Evolutionary conservation across 2,797 vertebrate genomes (phyloP).

Genomic region (Aldrovandia affinis): DNA sequence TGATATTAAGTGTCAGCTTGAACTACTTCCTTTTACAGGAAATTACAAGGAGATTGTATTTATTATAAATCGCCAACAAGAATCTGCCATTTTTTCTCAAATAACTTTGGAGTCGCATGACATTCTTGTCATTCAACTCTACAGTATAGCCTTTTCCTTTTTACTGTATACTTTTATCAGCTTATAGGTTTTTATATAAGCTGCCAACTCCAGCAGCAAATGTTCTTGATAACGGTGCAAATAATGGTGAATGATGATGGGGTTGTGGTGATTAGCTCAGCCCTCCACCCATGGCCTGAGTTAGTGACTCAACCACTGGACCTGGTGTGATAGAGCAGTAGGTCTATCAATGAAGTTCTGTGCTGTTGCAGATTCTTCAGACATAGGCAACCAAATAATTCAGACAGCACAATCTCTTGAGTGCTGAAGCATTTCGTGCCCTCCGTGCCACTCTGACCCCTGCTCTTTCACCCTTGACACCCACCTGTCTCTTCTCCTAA

Average conservation of each 20-base stretch:
- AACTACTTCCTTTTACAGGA: background rate
- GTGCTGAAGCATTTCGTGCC: background rate
- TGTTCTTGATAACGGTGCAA: background rate
- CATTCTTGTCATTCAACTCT: background rate
- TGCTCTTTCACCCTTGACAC: conserved; percentile 46
- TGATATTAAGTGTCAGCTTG: background rate
- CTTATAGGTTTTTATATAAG: background rate
- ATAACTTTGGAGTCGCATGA: background rate
- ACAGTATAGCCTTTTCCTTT: background rate
- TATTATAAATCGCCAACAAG: background rate
- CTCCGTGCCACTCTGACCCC: background rate
- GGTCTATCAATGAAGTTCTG: background rate
- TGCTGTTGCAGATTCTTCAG: background rate
- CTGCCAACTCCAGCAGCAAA: background rate
- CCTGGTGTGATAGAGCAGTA: background rate
- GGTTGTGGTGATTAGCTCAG: background rate
- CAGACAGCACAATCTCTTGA: background rate
- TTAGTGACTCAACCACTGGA: background rate
- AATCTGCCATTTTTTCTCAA: background rate
- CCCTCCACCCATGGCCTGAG: background rate
- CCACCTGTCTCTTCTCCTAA: conserved; percentile 45
- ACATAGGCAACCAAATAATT: background rate
- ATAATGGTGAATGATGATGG: background rate
- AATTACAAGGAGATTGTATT: background rate
- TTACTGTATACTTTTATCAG: background rate